These are phyloP conservation scores for Drosophila subquinaria DNA, from an alignment of 2,888 invertebrate genomes.

Conservation along the genomic window DNA sequence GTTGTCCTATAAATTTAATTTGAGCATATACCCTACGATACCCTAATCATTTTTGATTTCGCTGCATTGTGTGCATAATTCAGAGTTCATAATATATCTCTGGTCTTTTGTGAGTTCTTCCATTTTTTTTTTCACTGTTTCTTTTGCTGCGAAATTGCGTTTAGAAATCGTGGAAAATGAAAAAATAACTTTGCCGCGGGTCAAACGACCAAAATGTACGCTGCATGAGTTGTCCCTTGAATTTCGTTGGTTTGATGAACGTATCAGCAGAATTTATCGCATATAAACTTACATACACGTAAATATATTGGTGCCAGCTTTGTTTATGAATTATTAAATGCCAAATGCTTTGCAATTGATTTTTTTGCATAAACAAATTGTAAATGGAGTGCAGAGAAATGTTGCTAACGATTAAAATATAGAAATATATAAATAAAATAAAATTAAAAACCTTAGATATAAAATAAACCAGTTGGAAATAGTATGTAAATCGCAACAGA, in stretches of 20 bases:
- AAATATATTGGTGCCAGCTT: slow-evolving; percentile 32
- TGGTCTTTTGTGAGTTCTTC: slow-evolving; percentile 24
- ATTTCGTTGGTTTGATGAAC: slow-evolving; percentile 41
- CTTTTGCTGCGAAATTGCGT: slow-evolving; percentile 51
- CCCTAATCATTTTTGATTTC: slow-evolving; percentile 14
- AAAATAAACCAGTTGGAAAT: slow-evolving; percentile 55
- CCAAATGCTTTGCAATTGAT: slow-evolving; percentile 66
- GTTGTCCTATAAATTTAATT: no score
- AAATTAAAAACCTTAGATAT: slow-evolving; percentile 10
- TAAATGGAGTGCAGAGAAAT: slow-evolving; percentile 30
- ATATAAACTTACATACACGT: slow-evolving; percentile 14
- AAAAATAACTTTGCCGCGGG: slow-evolving; percentile 85
- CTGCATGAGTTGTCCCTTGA: slow-evolving; percentile 46
- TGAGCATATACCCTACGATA: slow-evolving; percentile 6
- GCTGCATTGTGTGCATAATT: slow-evolving; percentile 38
- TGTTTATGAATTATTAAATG: slow-evolving; percentile 55
- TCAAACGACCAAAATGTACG: slow-evolving; percentile 52
- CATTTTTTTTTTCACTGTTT: slow-evolving; percentile 29
- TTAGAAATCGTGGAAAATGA: slow-evolving; percentile 83
- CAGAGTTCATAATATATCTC: slow-evolving; percentile 38
- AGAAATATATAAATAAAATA: slow-evolving; percentile 24
- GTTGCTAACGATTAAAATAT: slow-evolving; percentile 31
- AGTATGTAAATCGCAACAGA: slow-evolving; percentile 63
- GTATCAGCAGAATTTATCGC: slow-evolving; percentile 33
- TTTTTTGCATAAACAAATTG: slow-evolving; percentile 50